Conservation (phyloP, 1,140 invertebrate genomes). For the Caenorhabditis elegans region DNA sequence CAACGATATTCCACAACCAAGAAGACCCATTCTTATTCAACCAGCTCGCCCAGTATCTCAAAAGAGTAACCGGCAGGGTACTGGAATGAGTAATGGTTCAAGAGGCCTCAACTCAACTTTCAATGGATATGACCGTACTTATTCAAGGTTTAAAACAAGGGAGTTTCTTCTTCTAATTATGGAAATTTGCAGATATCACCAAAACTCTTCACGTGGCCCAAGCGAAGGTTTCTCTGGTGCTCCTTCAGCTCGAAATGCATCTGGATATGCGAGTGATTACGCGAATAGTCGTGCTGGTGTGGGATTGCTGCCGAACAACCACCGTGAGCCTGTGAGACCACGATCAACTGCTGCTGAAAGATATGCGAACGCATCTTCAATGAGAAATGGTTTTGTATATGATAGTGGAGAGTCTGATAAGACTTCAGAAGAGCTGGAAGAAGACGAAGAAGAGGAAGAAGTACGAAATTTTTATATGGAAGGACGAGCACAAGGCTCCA, state of each 20-base stretch:
- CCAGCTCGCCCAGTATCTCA: not conserved
- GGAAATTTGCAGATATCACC: not conserved
- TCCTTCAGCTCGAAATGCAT: not conserved
- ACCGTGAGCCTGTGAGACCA: not conserved
- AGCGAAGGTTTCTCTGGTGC: conserved; percentile 5
- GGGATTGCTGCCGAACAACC: not conserved
- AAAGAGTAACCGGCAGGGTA: not conserved
- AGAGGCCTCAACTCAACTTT: not conserved
- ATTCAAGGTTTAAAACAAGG: not conserved
- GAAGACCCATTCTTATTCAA: not conserved
- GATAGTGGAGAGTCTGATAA: not conserved
- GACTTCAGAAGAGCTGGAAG: not conserved
- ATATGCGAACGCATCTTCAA: not conserved
- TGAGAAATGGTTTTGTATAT: not conserved
- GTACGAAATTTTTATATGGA: not conserved
- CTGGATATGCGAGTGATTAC: conserved; percentile 9
- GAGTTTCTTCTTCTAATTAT: too few species aligned
- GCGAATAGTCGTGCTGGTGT: not conserved
- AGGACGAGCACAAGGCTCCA: not conserved
- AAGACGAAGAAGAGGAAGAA: not conserved
- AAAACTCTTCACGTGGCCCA: not conserved
- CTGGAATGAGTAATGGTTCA: not conserved
- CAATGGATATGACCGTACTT: not conserved
- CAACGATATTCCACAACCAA: not conserved
- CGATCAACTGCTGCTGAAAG: not conserved